Percentiles rank a stretch among this genome's conserved stretches.
phyloP scores from a whole-genome alignment of 2,888 invertebrate species.

The Tenodera sinensis region DNA sequence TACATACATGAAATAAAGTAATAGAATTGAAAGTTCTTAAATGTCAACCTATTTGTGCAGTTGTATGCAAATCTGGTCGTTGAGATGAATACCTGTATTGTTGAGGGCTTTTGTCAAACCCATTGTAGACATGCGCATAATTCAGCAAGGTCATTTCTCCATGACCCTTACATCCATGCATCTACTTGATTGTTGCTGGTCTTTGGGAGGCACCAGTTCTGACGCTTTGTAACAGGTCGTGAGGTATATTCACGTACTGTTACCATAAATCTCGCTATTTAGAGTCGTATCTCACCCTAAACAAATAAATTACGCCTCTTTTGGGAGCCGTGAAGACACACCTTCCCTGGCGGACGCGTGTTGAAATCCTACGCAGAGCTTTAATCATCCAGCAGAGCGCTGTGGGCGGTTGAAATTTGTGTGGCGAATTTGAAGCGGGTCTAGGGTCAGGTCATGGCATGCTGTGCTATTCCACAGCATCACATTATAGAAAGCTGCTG shows the following conservation, averaged over 20 bases:
- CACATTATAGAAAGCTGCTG: not conserved
- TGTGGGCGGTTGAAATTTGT: not conserved
- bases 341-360: not conserved
- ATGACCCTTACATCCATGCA: too few species aligned
- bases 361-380: not conserved
- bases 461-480: not conserved
- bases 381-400: not conserved
- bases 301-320: not conserved
- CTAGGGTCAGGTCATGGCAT: not conserved
- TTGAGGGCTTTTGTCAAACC: too few species aligned
- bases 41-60: too few species aligned
- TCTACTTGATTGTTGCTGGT: not conserved
- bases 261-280: too few species aligned
- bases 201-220: not conserved
- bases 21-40: too few species aligned
- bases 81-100: too few species aligned
- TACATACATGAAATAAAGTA: too few species aligned
- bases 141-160: too few species aligned
- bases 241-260: too few species aligned
- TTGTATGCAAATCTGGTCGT: too few species aligned
- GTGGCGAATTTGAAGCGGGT: not conserved
- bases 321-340: not conserved
- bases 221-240: not conserved
- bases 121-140: too few species aligned
- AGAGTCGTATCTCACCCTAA: not conserved